Percentiles rank a stretch among this genome's conserved stretches.
Evolutionary conservation across 2,797 vertebrate species (phyloP).

Genomic region (Sebastes oblongus): DNA sequence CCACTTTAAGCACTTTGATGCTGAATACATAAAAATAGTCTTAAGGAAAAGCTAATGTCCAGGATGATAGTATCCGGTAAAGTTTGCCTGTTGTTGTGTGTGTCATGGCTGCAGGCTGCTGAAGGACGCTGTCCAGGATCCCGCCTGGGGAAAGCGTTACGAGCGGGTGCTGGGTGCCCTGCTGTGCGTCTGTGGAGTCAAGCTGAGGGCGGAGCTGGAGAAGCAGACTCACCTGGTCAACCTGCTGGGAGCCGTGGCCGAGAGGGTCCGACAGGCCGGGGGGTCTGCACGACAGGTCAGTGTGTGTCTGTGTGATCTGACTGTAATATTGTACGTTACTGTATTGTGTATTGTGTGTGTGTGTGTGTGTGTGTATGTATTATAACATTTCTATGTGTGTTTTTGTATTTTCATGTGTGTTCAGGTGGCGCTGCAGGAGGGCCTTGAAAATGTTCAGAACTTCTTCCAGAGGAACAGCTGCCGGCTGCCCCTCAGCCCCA

Average conservation of each 20-base stretch:
- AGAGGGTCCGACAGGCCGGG: constrained; percentile 91
- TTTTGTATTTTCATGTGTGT: constrained; percentile 1
- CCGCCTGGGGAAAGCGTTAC: constrained; percentile 88
- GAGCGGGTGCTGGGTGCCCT: constrained; percentile 91
- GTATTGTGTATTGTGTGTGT: background rate
- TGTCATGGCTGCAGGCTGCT: constrained; percentile 86
- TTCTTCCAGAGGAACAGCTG: constrained; percentile 92
- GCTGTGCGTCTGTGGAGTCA: constrained; percentile 90
- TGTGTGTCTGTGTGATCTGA: background rate
- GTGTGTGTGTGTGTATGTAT: constrained; percentile 13
- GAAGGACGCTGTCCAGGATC: constrained; percentile 92
- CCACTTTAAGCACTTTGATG: background rate
- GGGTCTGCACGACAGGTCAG: constrained; percentile 92
- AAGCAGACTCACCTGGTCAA: constrained; percentile 92
- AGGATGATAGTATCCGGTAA: background rate
- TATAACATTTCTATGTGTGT: background rate
- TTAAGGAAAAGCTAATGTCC: background rate
- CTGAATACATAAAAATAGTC: background rate
- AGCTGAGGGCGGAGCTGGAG: constrained; percentile 90
- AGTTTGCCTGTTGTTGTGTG: background rate
- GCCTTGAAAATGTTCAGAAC: constrained; percentile 92
- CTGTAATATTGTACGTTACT: background rate
- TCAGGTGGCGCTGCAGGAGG: constrained; percentile 88
- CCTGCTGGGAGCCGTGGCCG: constrained; percentile 91
- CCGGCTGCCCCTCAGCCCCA: constrained; percentile 92